phyloP scores from a whole-genome alignment of 2,113 vertebrate genomes.

The Chloropsis cyanopogon region DNA sequence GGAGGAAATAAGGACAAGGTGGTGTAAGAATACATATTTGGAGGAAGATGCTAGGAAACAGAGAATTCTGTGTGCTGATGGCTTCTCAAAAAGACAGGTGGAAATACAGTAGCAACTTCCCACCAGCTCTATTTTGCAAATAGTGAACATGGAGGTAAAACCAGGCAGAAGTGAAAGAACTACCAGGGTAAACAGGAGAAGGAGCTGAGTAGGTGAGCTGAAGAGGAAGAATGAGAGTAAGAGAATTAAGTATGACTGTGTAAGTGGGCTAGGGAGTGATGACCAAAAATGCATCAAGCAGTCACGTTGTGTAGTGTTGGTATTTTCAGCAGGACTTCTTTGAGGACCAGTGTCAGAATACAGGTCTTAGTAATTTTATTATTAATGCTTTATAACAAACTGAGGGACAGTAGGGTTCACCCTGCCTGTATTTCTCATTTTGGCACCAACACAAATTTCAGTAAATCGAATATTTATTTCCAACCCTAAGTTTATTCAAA shows the following conservation, averaged over 20 bases:
- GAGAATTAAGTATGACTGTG: neutral
- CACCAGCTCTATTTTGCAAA: neutral
- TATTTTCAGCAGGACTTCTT: neutral
- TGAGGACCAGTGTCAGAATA: neutral
- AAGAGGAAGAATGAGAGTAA: neutral
- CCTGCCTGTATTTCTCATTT: rapidly evolving
- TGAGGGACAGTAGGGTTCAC: neutral
- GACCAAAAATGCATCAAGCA: neutral
- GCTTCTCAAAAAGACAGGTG: neutral
- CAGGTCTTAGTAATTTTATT: neutral
- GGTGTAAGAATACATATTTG: rapidly evolving
- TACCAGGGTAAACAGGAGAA: neutral
- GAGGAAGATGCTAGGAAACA: neutral
- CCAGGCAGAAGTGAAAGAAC: neutral
- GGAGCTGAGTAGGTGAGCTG: neutral
- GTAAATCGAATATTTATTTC: neutral
- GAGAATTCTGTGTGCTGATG: neutral
- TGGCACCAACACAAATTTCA: neutral
- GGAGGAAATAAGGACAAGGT: neutral
- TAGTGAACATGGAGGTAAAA: neutral
- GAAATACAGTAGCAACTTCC: neutral
- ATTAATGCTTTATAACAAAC: neutral
- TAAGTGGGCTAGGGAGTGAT: neutral
- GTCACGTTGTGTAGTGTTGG: rapidly evolving
- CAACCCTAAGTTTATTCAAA: neutral